Base-by-base conservation (phyloP, 2,888 invertebrate species). In the Cheilosia urbana region DNA sequence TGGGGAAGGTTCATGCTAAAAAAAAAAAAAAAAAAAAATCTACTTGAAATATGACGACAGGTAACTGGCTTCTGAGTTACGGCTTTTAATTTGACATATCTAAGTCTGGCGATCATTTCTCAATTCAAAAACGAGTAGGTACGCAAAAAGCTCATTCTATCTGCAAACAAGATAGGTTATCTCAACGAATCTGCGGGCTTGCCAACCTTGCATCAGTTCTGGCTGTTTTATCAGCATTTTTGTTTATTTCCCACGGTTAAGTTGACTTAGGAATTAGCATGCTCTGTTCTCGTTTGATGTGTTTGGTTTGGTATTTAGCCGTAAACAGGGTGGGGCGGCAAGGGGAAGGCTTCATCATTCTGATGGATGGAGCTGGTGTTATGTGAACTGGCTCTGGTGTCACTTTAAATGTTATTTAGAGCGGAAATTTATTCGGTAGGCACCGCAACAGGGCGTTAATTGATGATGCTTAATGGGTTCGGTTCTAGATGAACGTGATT, bases 211-310 rank as follows among this genome's bases (percentile, higher is more conserved):
- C 21, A 42, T 65, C 51, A 55, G 66, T 45, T 79, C 69, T 75
- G 53, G 55, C 51, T 63, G 63, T 51, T 73, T 15, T 69, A 75
- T 75, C 79, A 53, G 65, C 47, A 30, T 58, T 51, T 84, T 55
- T 78, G 78, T 57, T 72, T 72, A 58, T 78, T 83, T 83, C 83
- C 83, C 83, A 83, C 83, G 83, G 72, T 83, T 17, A 11, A 24
- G 60, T 72, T 68, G 82, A 77, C 57, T 83, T 45, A 37, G 68
- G 60, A 78, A 78, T 78, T 78, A 57, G 78, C 78, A 78, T 68
- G 24, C n/a, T 69, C 24, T 40, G 24, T 42, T 17, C 57, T 21
- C 19, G 51, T 66, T 53, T 3, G 11, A 63, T 60, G 34, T 65
- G 17, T 40, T 71, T 40, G 40, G 17, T 24, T 65, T 27, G 42